Conservation (phyloP, 2,113 vertebrate genomes). For the Pollimyrus isidori region DNA sequence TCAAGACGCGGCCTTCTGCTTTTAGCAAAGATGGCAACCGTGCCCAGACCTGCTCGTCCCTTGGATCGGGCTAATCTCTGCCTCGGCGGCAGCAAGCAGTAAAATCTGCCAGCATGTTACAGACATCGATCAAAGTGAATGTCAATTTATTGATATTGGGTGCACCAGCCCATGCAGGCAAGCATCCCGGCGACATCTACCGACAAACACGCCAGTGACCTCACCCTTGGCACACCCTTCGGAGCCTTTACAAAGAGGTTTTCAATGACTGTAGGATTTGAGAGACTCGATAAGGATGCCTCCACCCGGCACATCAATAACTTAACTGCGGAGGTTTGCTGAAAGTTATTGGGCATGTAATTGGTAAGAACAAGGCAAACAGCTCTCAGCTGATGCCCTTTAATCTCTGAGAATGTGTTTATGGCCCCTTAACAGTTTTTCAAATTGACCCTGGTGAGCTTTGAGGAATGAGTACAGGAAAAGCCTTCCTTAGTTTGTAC, state of each 20-base stretch:
- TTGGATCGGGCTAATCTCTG: neutral
- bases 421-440: neutral
- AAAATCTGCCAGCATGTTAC: neutral
- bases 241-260: neutral
- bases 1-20: neutral
- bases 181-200: neutral
- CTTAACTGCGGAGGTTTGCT: neutral
- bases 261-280: neutral
- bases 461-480: neutral
- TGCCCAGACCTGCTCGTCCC: neutral
- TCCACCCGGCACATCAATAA: neutral
- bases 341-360: constrained; percentile 12
- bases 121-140: neutral
- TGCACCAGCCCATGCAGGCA: neutral
- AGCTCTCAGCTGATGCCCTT: constrained; percentile 11
- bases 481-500: neutral
- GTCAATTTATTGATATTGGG: neutral
- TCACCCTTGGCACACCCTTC: neutral
- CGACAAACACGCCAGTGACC: neutral
- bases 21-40: neutral
- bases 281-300: neutral
- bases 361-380: constrained; percentile 7
- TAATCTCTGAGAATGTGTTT: constrained; percentile 7
- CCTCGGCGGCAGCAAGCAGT: neutral
- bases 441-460: neutral